Evolutionary conservation across 2,113 vertebrate species (phyloP), one percentile per base, ranked within the genome.

Genomic region (Motacilla alba): DNA sequence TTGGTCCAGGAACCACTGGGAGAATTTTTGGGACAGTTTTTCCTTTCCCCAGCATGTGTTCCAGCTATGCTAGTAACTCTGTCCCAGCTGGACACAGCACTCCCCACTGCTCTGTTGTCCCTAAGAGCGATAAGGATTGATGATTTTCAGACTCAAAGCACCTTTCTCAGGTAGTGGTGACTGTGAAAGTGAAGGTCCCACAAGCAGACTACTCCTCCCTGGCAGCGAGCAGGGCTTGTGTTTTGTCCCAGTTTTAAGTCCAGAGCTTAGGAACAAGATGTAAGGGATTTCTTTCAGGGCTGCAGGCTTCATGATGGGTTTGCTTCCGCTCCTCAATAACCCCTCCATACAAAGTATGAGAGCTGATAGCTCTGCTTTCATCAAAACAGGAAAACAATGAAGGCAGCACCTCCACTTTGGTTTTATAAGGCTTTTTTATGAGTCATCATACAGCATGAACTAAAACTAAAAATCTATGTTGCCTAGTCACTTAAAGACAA

Each of bases 11-110:
- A 6, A 39, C 15, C 53, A 31, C 3, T 10, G 37, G 44, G 56
- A 47, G 14, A 39, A 27, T 56, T 70, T 80, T 3, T 13, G 69
- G 46, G 31, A 41, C 5, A 50, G 63, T 0, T 72, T 56, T 35
- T 82, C 35, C 39, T 22, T 75, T 21, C 24, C 59, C 62, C 43
- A 50, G 37, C 30, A 33, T 1, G 0, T 15, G 28, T n/a, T 28
- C 49, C 22, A 31, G 20, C n/a, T 4, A 1, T 0, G 9, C 17
- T 1, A 44, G 67, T 2, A 22, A 5, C 9, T 59, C 18, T 16
- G 2, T 21, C 27, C 62, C 56, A 52, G 76, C n/a, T 7, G 39
- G 43, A 56, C 41, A 66, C 43, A n/a, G 53, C 28, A 5, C 1
- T 18, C 41, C 35, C 60, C 73, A 24, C 31, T 4, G 10, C 49